phyloP scores from a whole-genome alignment of 2,113 vertebrate species.

The Boulengeromyrus knoepffleri region DNA sequence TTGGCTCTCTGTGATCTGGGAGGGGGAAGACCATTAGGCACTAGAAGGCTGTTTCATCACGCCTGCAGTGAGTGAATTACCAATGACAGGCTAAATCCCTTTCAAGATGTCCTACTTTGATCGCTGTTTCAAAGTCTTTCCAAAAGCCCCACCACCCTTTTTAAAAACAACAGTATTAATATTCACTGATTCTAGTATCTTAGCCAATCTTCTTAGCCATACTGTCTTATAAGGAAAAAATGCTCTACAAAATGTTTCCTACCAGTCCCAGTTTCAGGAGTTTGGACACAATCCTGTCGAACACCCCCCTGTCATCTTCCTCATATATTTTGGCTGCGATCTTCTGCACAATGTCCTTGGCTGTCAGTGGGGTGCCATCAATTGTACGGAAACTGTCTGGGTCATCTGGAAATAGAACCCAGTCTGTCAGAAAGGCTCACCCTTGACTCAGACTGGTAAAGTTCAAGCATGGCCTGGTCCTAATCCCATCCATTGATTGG shows the following conservation, averaged over 20 bases:
- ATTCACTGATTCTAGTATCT: background rate
- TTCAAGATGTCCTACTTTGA: background rate
- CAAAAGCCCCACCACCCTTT: background rate
- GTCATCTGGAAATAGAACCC: constrained; percentile 67
- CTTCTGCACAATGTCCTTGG: constrained; percentile 94
- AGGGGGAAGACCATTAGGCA: background rate
- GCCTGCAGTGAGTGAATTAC: background rate
- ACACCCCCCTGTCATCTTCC: constrained; percentile 93
- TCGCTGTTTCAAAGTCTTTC: background rate
- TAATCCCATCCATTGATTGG: background rate
- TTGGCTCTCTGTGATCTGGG: constrained; percentile 89
- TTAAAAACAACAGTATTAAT: background rate
- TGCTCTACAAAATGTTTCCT: constrained; percentile 41
- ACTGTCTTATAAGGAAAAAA: background rate
- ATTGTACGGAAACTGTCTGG: constrained; percentile 87
- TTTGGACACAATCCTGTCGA: constrained; percentile 93
- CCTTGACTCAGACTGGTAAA: background rate
- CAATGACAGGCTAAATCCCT: background rate
- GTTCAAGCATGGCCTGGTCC: background rate
- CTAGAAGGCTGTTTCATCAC: background rate
- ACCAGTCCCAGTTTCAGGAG: constrained; percentile 92
- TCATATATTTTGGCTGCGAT: constrained; percentile 94
- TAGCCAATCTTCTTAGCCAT: background rate
- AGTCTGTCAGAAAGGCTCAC: background rate
- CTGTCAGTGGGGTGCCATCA: constrained; percentile 88